Evolutionary conservation across 2,797 vertebrate genomes (phyloP), one percentile per base, ranked within the genome.

Genomic region (Aphelocoma californica): DNA sequence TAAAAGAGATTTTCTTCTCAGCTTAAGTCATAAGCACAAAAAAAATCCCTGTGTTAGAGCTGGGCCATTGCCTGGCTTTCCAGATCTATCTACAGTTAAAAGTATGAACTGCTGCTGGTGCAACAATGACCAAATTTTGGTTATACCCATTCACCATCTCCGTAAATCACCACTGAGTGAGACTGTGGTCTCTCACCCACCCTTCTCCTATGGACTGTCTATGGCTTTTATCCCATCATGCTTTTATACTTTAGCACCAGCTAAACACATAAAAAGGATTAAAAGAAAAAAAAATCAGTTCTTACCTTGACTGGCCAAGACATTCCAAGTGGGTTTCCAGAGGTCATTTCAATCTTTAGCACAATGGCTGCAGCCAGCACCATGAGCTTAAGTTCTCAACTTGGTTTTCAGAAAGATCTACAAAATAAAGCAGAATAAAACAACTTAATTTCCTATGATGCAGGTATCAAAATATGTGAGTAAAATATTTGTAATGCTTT

Each of bases 21-120:
- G 31, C 3, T 65, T n/a, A 60, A 69, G 29, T 61, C 54, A 48
- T 23, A n/a, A 86, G 38, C 40, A 77, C 17, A 90, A 69, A 72
- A 18, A 91, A 69, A 62, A 62, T 10, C 16, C 28, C 19, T 36
- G 26, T n/a, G 21, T 42, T n/a, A 51, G 45, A 72, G 38, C 18
- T 58, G 36, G 14, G 54, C 53, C 40, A 21, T 21, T 54, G 11
- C 24, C 47, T 42, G 29, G 18, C 50, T 72, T 56, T 85, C 45
- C 25, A 48, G 4, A 1, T 1, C 0, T 32, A 31, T 14, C 9
- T 44, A 3, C 17, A 32, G 42, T 47, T 34, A 25, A 5, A 60
- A 75, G 20, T 9, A n/a, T 36, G 45, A 81, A 32, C 26, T 62
- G 34, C 14, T n/a, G n/a, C 31, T 71, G 6, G 2, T 25, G 23